These are phyloP conservation scores for Ephialtes manifestator DNA, from an alignment of 2,888 invertebrate species.

Conservation along the genomic window DNA sequence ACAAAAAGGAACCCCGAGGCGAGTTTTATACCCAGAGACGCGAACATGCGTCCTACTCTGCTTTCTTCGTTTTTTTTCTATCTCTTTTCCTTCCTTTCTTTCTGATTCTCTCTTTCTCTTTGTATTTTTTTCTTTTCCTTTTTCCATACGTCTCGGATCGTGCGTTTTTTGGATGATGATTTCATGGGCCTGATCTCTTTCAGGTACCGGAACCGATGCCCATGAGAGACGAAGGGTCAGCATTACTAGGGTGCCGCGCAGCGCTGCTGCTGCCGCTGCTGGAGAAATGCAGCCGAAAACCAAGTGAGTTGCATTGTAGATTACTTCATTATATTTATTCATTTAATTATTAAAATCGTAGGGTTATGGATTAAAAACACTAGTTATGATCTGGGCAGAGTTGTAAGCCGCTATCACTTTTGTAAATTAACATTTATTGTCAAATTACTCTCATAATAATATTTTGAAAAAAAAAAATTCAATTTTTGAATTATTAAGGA, in stretches of 20 bases:
- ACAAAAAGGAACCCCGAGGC: conserved; percentile 14
- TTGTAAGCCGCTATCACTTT: no score
- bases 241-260: conserved; percentile 83
- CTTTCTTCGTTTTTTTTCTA: conserved; percentile 42
- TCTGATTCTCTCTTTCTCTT: no score
- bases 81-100: not conserved
- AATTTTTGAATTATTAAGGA: no score
- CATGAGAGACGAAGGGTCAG: conserved; percentile 85
- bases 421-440: no score
- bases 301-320: conserved; percentile 82
- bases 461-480: no score
- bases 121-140: conserved; percentile 33
- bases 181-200: conserved; percentile 76
- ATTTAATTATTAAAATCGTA: not conserved
- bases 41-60: conserved; percentile 39
- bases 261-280: conserved; percentile 77
- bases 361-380: conserved; percentile 2
- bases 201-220: conserved; percentile 82
- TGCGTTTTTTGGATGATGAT: conserved; percentile 30
- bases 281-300: conserved; percentile 83
- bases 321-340: conserved; percentile 21
- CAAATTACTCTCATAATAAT: no score
- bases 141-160: conserved; percentile 28
- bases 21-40: conserved; percentile 28
- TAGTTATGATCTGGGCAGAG: conserved; percentile 22